Evolutionary conservation across 2,888 invertebrate genomes (phyloP).

Genomic region (Eutolmus rufibarbis): DNA sequence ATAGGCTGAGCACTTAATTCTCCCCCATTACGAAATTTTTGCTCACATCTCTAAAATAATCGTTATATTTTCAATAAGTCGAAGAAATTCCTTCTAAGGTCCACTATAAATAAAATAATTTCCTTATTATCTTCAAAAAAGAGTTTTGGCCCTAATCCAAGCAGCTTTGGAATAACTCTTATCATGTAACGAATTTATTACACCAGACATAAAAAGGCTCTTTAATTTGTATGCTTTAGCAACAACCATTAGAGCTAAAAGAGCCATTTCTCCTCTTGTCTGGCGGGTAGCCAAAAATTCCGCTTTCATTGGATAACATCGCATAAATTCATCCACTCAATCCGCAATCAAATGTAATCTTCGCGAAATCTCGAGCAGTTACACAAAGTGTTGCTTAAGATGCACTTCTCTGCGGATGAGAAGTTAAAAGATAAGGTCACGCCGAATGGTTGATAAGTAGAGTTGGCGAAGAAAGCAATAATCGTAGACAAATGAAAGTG

Average conservation of each 20-base stretch:
- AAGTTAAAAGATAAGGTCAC: neutral
- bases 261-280: neutral
- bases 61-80: neutral
- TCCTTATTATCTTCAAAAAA: neutral
- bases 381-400: neutral
- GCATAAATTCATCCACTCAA: neutral
- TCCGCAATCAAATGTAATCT: neutral
- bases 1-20: too few relatives aligned
- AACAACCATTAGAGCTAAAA: neutral
- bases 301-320: conserved; percentile 4
- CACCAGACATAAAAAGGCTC: neutral
- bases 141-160: neutral
- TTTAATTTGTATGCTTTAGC: neutral
- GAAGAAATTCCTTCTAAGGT: neutral
- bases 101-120: neutral
- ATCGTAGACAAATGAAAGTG: neutral
- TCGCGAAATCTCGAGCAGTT: neutral
- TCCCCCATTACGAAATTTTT: neutral
- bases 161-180: neutral
- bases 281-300: neutral
- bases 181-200: neutral
- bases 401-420: neutral
- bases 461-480: neutral
- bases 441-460: neutral
- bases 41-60: neutral